Evolutionary conservation across 2,113 vertebrate genomes (phyloP).

Genomic region (Ophiodon elongatus): DNA sequence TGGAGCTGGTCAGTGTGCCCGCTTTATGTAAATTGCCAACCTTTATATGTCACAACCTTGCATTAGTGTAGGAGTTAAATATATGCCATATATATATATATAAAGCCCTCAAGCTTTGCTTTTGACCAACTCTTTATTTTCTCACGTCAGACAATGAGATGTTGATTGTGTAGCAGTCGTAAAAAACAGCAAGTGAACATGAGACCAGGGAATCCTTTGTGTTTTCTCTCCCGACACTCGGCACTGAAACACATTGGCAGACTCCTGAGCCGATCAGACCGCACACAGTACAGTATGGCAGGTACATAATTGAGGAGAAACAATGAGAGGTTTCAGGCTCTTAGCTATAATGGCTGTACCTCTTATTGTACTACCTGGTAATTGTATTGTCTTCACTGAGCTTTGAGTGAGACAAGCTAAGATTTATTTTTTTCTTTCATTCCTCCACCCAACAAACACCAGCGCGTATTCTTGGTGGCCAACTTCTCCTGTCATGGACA

Average conservation of each 20-base stretch:
- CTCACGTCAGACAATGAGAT: background rate
- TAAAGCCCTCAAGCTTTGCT: background rate
- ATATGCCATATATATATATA: background rate
- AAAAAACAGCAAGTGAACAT: background rate
- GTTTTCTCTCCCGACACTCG: background rate
- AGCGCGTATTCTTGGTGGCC: background rate
- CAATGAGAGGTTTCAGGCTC: slow-evolving; percentile 57
- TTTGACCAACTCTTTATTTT: background rate
- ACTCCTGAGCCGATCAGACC: slow-evolving; percentile 31
- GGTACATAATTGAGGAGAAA: slow-evolving; percentile 53
- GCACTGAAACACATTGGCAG: slow-evolving; percentile 22
- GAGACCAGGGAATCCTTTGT: slow-evolving; percentile 5
- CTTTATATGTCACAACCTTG: background rate
- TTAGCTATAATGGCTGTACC: slow-evolving; percentile 32
- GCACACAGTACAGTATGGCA: slow-evolving; percentile 14
- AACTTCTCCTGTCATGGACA: background rate
- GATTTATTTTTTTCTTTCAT: background rate
- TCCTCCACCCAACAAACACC: background rate
- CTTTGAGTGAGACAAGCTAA: slow-evolving; percentile 9
- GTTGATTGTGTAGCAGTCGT: background rate
- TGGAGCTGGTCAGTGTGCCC: background rate
- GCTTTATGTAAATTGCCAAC: background rate
- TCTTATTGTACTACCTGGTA: slow-evolving; percentile 43
- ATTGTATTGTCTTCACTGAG: slow-evolving; percentile 54
- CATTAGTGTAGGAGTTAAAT: background rate